These are phyloP conservation scores for Spinus pinus DNA, from an alignment of 2,797 vertebrate species.

Conservation along the genomic window DNA sequence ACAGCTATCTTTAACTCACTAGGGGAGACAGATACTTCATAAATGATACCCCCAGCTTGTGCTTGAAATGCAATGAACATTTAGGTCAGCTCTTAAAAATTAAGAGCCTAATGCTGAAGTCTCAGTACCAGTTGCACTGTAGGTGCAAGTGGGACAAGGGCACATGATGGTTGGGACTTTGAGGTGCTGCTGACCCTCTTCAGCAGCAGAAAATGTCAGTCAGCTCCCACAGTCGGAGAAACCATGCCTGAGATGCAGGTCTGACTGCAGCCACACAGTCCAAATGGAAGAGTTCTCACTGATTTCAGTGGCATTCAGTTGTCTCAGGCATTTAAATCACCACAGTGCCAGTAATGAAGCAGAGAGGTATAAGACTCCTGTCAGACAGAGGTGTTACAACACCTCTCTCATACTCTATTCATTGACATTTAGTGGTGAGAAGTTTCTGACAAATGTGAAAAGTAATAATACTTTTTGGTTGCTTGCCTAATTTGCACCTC, in stretches of 20 bases:
- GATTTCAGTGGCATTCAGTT: background rate
- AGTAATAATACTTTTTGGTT: background rate
- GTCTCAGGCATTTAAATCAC: background rate
- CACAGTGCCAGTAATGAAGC: background rate
- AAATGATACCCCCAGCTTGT: accelerated
- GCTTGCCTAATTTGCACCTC: background rate
- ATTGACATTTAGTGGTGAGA: background rate
- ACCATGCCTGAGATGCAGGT: accelerated
- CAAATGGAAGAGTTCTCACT: background rate
- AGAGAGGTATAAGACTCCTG: background rate
- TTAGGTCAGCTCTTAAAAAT: background rate
- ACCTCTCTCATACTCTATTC: background rate
- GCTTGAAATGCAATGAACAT: background rate
- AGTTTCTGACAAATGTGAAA: background rate
- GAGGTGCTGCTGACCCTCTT: background rate
- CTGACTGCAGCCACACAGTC: background rate
- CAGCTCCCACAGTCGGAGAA: background rate
- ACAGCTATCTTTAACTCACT: background rate
- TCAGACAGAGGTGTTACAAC: background rate
- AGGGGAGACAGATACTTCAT: background rate
- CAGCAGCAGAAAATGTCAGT: background rate
- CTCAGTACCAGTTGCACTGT: background rate
- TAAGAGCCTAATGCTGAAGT: background rate
- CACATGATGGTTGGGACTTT: background rate
- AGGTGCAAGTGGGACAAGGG: background rate